Percentiles rank a stretch among this genome's conserved stretches.
Conservation (phyloP, 2,113 vertebrate genomes). For the Chrysemys picta region DNA sequence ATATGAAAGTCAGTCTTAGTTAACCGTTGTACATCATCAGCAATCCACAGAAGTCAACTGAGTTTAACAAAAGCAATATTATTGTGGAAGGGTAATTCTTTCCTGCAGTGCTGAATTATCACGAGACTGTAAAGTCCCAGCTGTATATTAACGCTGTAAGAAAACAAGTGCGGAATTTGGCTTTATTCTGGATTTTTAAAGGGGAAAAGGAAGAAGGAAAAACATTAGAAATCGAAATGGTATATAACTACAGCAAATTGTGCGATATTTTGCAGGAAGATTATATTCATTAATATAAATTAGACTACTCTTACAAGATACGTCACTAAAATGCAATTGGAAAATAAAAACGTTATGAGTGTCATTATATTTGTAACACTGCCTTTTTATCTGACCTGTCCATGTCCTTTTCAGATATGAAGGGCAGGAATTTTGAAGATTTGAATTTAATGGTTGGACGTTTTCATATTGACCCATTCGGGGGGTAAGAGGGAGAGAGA, state of each 20-base stretch:
- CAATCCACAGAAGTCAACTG: background rate
- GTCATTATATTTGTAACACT: background rate
- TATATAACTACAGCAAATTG: background rate
- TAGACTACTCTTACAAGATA: background rate
- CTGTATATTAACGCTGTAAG: background rate
- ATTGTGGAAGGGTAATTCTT: background rate
- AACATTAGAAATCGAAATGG: background rate
- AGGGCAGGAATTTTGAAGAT: background rate
- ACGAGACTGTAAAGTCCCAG: background rate
- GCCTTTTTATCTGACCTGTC: background rate
- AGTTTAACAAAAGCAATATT: background rate
- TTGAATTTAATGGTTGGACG: background rate
- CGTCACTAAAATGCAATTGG: background rate
- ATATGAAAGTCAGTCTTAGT: background rate
- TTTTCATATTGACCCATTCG: too few species aligned
- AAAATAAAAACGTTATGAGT: background rate
- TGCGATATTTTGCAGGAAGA: background rate
- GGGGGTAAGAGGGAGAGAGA: rapidly evolving
- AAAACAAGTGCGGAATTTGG: background rate
- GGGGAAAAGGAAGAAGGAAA: background rate
- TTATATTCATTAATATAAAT: background rate
- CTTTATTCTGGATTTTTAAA: background rate
- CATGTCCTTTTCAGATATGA: background rate
- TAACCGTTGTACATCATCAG: background rate
- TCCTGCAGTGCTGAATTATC: background rate